Percentiles rank a stretch among this genome's conserved stretches.
phyloP scores from a whole-genome alignment of 1,140 invertebrate genomes.

The Drosophila jambulina region DNA sequence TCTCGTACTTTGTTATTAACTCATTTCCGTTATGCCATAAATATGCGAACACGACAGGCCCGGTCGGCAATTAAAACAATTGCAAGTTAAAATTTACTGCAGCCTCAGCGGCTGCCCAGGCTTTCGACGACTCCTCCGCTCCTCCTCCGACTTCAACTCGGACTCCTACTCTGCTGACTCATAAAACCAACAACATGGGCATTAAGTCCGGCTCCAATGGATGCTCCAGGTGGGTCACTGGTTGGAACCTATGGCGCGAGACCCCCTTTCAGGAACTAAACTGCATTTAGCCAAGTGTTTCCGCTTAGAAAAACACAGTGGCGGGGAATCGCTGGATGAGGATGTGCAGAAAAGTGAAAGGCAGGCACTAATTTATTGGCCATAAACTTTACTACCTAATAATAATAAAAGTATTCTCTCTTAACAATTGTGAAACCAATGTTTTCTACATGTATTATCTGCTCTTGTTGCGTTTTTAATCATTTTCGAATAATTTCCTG shows the following conservation, averaged over 20 bases:
- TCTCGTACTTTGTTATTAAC: constrained; percentile 79
- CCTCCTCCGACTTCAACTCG: background rate
- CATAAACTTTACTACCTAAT: constrained; percentile 2
- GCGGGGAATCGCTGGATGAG: background rate
- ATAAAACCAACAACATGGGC: constrained; percentile 76
- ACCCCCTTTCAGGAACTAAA: constrained; percentile 19
- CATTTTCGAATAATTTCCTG: background rate
- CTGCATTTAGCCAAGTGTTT: constrained; percentile 19
- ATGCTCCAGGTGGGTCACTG: constrained; percentile 12
- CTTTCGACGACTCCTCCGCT: constrained; percentile 12
- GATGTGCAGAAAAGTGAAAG: constrained; percentile 4
- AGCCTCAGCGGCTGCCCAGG: constrained; percentile 57
- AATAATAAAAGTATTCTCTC: background rate
- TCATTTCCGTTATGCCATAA: constrained; percentile 82
- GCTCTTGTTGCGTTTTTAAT: background rate
- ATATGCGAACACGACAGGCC: constrained; percentile 77
- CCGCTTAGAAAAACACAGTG: constrained; percentile 5
- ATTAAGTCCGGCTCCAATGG: constrained; percentile 44
- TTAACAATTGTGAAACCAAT: background rate
- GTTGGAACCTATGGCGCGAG: background rate
- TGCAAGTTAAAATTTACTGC: constrained; percentile 81
- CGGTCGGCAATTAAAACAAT: constrained; percentile 78
- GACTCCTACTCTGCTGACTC: constrained; percentile 54
- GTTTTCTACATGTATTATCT: background rate
- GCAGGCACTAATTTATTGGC: constrained; percentile 3